Evolutionary conservation across 1,140 invertebrate species (phyloP).

Genomic region (Cydia fagiglandana): DNA sequence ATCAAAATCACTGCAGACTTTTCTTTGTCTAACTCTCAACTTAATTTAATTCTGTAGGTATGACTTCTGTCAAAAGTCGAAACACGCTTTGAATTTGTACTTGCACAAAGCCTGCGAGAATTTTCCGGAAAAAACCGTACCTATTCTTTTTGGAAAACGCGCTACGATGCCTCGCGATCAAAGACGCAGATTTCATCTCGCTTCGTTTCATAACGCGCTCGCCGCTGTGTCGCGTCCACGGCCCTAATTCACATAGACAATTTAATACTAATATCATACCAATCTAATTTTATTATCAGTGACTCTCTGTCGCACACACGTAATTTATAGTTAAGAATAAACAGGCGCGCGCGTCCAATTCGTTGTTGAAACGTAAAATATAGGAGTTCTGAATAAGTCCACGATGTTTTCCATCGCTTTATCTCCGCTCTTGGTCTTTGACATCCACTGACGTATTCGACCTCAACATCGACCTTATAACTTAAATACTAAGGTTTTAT

Average conservation of each 20-base stretch:
- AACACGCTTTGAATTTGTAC: neutral
- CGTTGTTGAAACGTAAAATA: neutral
- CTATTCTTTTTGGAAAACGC: neutral
- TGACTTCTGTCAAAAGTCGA: neutral
- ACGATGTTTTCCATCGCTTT: constrained; percentile 70
- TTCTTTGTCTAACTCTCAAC: no score
- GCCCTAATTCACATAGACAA: neutral
- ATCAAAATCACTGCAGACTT: no score
- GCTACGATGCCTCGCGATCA: constrained; percentile 3
- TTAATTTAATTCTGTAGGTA: no score
- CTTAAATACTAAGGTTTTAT: constrained; percentile 42
- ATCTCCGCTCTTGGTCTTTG: constrained; percentile 73
- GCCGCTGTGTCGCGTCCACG: neutral
- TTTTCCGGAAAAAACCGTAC: neutral
- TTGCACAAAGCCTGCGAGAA: neutral
- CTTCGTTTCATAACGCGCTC: constrained; percentile 28
- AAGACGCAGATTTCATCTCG: constrained; percentile 4
- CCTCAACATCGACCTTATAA: constrained; percentile 52
- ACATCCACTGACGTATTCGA: constrained; percentile 65
- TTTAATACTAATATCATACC: neutral
- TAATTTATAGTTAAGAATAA: neutral
- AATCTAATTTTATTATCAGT: neutral
- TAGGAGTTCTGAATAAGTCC: neutral
- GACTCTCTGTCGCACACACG: neutral
- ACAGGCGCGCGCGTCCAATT: neutral